phyloP scores from a whole-genome alignment of 2,797 vertebrate species.

The Peromyscus melanophrys region DNA sequence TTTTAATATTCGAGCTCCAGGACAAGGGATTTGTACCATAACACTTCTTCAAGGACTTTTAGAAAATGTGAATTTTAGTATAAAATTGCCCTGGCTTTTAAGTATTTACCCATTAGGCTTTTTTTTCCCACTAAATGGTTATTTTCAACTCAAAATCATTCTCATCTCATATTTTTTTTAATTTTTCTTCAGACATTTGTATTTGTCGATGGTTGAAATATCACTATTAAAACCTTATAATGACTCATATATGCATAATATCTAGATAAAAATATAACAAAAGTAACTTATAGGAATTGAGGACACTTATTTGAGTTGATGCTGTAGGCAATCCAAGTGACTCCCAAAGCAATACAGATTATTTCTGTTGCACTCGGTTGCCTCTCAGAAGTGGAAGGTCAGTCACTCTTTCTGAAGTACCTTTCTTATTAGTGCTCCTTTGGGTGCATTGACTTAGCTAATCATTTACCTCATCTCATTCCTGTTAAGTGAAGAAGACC shows the following conservation, averaged over 20 bases:
- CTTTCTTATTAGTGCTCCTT: background rate
- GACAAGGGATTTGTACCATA: conserved; percentile 7
- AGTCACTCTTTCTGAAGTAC: background rate
- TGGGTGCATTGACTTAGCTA: background rate
- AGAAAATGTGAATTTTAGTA: conserved; percentile 11
- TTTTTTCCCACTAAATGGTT: background rate
- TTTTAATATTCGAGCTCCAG: conserved; percentile 62
- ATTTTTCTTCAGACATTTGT: conserved; percentile 3
- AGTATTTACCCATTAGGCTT: background rate
- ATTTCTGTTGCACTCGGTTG: background rate
- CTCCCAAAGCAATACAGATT: too few relatives aligned
- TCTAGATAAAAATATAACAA: background rate
- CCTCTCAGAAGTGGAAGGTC: background rate
- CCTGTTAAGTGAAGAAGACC: background rate
- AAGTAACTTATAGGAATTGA: background rate
- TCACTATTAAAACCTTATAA: conserved; percentile 41
- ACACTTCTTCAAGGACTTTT: conserved; percentile 65
- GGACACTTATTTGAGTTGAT: background rate
- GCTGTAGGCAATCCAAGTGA: background rate
- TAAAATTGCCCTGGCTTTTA: background rate
- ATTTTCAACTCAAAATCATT: conserved; percentile 26
- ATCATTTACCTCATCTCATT: background rate
- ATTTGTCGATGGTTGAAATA: background rate
- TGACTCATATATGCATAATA: background rate
- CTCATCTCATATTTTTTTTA: background rate